Evolutionary conservation across 2,888 invertebrate species (phyloP).

Genomic region (Icerya purchasi): DNA sequence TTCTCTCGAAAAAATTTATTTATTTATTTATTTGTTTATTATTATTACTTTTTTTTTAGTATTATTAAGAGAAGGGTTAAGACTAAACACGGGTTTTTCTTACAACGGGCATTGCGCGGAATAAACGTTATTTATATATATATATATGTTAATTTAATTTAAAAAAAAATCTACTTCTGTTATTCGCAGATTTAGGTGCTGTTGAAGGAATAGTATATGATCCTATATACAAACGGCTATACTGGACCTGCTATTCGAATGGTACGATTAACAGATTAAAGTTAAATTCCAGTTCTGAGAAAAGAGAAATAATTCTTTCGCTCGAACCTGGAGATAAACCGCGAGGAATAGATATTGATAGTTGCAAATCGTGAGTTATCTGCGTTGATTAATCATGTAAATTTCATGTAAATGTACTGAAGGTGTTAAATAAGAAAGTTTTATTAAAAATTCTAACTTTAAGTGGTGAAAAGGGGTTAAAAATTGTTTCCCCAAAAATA

Average conservation of each 20-base stretch:
- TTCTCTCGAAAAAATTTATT: too few species aligned
- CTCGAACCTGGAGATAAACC: constrained; percentile 46
- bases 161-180: too few species aligned
- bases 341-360: constrained; percentile 63
- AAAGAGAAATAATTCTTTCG: constrained; percentile 36
- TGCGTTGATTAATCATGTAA: too few species aligned
- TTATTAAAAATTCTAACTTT: too few species aligned
- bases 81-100: too few species aligned
- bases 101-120: background rate
- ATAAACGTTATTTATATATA: background rate
- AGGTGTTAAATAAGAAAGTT: too few species aligned
- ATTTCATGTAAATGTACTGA: too few species aligned
- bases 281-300: constrained; percentile 26
- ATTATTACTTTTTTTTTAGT: too few species aligned
- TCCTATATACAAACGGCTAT: constrained; percentile 41
- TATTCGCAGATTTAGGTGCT: constrained; percentile 45
- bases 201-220: constrained; percentile 74
- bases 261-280: constrained; percentile 43
- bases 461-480: too few species aligned
- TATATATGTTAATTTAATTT: constrained; percentile 6
- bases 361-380: constrained; percentile 37
- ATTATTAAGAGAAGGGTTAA: too few species aligned
- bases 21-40: too few species aligned
- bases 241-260: constrained; percentile 69
- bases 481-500: too few species aligned